Evolutionary conservation across 2,113 vertebrate genomes (phyloP), one percentile per base, ranked within the genome.

Genomic region (Prinia subflava): DNA sequence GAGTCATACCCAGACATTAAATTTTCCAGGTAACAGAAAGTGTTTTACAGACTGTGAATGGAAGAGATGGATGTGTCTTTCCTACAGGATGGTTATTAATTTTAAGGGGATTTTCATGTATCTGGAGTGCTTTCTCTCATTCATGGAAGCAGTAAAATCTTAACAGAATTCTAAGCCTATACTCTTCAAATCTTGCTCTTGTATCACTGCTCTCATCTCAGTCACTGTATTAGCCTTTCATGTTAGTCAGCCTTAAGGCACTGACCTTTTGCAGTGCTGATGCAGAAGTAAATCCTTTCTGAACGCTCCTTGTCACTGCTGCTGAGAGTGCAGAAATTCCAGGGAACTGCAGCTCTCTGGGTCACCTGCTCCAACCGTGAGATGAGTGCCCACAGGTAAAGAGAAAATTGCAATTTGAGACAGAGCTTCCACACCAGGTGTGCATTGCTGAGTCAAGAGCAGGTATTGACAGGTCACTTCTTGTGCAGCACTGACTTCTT

Each of bases 351-450:
- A 5, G 27, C 39, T 60, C 57, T 79, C 39, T 60, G 64, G 71
- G 67, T 92, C 89, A 47, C 30, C 12, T 92, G 78, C 81, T 82
- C 62, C 44, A 82, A 1, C 16, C 56, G 23, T 59, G 78, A 89
- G 44, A 37, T 82, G 87, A 79, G 64, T 56, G 69, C 91, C 57
- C 0, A 5, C 73, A 80, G 83, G 80, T 76, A 52, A 60, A 44
- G 21, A 77, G 63, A 78, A 85, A 59, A 91, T 63, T 74, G 63
- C 44, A 35, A 2, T 94, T 59, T 80, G 76, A 92, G 70, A 44
- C 76, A 68, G 21, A 83, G 41, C 57, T 89, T 87, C 88, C 46
- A 76, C 46, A 49, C 57, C 94, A 96, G 86, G 79, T 96, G 93
- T 57, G 42, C 89, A 10, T 81, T 90, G 86, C 86, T 86, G 68